Evolutionary conservation across 2,888 invertebrate species (phyloP).

Genomic region (Polydrusus cervinus): DNA sequence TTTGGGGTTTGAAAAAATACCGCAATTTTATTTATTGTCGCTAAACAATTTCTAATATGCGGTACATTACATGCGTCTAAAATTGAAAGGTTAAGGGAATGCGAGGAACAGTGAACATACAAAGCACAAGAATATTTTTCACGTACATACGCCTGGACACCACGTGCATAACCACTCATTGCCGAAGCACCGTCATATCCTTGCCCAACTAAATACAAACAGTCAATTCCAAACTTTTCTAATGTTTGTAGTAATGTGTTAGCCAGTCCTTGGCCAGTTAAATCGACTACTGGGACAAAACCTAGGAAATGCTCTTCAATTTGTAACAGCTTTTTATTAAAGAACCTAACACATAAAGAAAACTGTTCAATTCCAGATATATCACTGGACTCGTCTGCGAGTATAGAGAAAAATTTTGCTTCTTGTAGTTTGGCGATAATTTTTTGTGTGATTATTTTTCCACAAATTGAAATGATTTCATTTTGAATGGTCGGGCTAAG

Average conservation of each 20-base stretch:
- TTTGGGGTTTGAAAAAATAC: not conserved
- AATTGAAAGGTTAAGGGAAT: not conserved
- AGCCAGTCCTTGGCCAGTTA: not conserved
- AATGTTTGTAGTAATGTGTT: not conserved
- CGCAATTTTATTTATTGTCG: not conserved
- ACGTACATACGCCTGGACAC: not conserved
- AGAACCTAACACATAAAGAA: not conserved
- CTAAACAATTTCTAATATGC: not conserved
- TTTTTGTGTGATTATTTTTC: not conserved
- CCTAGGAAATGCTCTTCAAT: not conserved
- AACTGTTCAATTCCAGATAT: not conserved
- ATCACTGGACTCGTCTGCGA: slow-evolving; percentile 1
- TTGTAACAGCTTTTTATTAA: not conserved
- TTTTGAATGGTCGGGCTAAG: not conserved
- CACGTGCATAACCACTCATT: not conserved
- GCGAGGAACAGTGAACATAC: not conserved
- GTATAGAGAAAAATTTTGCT: not conserved
- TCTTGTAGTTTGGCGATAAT: not conserved
- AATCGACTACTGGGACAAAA: not conserved
- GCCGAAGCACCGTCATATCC: not conserved
- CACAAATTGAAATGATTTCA: not conserved
- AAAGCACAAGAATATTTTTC: slow-evolving; percentile 1
- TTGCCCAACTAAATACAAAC: not conserved
- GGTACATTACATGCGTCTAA: not conserved
- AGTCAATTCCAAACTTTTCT: not conserved